These are phyloP conservation scores for Lophochroa leadbeateri DNA, from an alignment of 2,113 vertebrate genomes.

Conservation along the genomic window DNA sequence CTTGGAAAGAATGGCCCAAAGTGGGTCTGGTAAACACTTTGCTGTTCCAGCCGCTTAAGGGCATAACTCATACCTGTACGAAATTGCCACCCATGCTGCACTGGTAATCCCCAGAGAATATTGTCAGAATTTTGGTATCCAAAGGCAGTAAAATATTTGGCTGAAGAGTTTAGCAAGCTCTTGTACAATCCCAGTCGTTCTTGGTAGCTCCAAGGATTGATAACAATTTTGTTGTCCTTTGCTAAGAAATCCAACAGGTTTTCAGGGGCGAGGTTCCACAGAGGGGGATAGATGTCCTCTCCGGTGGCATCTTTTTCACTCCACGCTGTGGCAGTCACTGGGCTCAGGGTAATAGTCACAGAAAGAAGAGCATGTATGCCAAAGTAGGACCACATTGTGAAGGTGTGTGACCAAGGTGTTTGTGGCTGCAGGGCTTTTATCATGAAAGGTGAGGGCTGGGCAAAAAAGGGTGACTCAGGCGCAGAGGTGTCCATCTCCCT, in stretches of 20 bases:
- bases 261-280: slow-evolving; percentile 74
- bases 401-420: not conserved
- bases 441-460: not conserved
- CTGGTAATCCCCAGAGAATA: slow-evolving; percentile 83
- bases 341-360: not conserved
- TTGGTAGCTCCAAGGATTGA: slow-evolving; percentile 79
- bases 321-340: fast-evolving
- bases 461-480: not conserved
- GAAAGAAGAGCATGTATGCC: not conserved
- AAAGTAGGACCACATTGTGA: not conserved
- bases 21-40: not conserved
- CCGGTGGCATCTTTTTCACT: not conserved
- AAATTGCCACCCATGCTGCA: slow-evolving; percentile 88
- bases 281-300: slow-evolving; percentile 61
- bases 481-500: not conserved
- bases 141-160: slow-evolving; percentile 75
- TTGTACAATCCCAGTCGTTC: slow-evolving; percentile 83
- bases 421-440: slow-evolving; percentile 38
- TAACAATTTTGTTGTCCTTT: slow-evolving; percentile 48
- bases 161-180: slow-evolving; percentile 74
- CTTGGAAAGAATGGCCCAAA: not conserved
- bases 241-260: slow-evolving; percentile 62
- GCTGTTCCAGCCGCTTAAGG: not conserved
- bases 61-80: slow-evolving; percentile 77
- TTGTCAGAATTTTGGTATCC: slow-evolving; percentile 71